Evolutionary conservation across 1,140 invertebrate genomes (phyloP), one percentile per base, ranked within the genome.

Genomic region (Drosophila bocki): DNA sequence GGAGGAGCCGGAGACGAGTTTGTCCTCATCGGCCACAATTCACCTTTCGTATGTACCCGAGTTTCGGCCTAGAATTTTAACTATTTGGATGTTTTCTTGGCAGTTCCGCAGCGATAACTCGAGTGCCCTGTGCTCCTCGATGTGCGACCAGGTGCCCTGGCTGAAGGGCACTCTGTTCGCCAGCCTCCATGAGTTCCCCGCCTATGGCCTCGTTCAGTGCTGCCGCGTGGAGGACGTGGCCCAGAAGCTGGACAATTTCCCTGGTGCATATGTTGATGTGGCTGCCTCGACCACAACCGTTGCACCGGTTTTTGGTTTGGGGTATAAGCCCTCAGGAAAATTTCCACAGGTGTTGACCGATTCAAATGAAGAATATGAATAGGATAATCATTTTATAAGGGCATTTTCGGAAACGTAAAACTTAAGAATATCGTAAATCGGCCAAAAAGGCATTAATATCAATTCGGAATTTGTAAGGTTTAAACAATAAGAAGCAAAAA

Each of bases 111-210:
- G 15, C 47, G 35, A 39, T 4, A 62, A 53, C 9, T 26, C 39
- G 11, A 39, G 35, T 2, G 44, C 53, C 3, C 3, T 83, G 3
- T 83, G 81, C 41, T 7, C n/a, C 8, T 76, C 57, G 35, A 84
- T 80, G 41, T 83, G 81, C 61, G 9, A 84, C 15, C 37, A 77
- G 48, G 64, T 83, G 13, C 32, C 65, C n/a, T 83, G 81, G 81
- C 57, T 84, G 11, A 70, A 12, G 62, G 37, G 51, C 12, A 84
- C 37, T n/a, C 19, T 72, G 3, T 76, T 83, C 17, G 22, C 11
- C 42, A 67, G 53, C 2, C 39, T 83, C 2, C 76, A 48, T 11
- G 32, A 68, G 13, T 77, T 72, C 19, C 60, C 61, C 19, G 15
- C 42, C 12, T 72, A 54, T 15, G 81, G 81, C 7, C 6, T 68